Evolutionary conservation across 1,140 invertebrate genomes (phyloP).

Genomic region (Ptiloglossa arizonensis): DNA sequence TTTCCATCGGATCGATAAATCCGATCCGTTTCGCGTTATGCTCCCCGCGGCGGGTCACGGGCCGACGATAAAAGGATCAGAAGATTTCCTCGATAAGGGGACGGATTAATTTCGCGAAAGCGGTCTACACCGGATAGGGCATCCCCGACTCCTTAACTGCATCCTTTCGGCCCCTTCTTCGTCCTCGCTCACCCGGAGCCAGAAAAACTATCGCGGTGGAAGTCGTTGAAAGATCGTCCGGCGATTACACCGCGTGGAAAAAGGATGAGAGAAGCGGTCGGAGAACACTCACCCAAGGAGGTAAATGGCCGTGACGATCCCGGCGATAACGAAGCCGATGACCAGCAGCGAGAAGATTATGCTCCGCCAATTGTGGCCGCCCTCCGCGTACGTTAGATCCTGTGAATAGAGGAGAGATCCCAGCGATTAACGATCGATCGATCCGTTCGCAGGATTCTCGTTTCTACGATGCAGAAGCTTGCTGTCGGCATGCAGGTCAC

Average conservation of each 20-base stretch:
- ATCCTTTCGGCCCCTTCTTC: not conserved
- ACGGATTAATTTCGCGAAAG: conserved; percentile 27
- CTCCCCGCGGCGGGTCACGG: not conserved
- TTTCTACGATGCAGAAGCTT: conserved; percentile 52
- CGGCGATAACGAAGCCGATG: conserved; percentile 91
- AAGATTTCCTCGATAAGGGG: not conserved
- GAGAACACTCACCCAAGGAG: conserved; percentile 86
- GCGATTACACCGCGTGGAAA: not conserved
- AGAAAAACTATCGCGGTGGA: not conserved
- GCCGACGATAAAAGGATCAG: conserved; percentile 11
- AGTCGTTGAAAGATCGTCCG: not conserved
- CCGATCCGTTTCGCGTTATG: conserved; percentile 3
- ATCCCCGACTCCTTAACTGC: conserved; percentile 9
- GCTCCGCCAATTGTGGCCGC: conserved; percentile 93
- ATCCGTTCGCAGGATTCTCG: not conserved
- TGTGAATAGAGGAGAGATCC: conserved; percentile 72
- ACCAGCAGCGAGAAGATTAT: conserved; percentile 92
- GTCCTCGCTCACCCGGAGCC: not conserved
- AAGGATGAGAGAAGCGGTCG: not conserved
- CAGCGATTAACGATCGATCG: conserved; percentile 49
- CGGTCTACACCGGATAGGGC: conserved; percentile 6
- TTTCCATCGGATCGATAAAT: conserved; percentile 9
- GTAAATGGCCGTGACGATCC: conserved; percentile 92
- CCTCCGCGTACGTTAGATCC: conserved; percentile 88
- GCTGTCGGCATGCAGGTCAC: conserved; percentile 47